These are phyloP conservation scores for Tragelaphus imberbis DNA, from an alignment of 2,113 vertebrate genomes.

Conservation along the genomic window DNA sequence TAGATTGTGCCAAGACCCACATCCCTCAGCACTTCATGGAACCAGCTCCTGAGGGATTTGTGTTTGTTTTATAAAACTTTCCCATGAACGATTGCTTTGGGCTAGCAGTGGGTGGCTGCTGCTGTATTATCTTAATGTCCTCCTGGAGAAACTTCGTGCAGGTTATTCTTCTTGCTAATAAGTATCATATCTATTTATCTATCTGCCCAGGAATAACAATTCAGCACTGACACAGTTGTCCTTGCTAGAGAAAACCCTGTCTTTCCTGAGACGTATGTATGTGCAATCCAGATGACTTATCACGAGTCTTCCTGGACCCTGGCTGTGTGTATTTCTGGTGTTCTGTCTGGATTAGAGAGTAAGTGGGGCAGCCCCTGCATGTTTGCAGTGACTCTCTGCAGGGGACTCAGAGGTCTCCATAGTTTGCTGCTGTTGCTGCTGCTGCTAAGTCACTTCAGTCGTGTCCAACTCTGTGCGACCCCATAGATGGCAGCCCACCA, in stretches of 20 bases:
- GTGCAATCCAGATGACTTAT: background rate
- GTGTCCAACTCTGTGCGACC: no score
- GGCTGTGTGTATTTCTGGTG: accelerated
- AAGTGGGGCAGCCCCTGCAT: background rate
- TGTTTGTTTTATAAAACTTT: constrained; percentile 23
- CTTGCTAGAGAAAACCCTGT: constrained; percentile 13
- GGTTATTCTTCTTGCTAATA: constrained; percentile 51
- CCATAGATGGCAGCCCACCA: no score
- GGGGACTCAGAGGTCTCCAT: background rate
- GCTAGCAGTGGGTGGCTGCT: background rate
- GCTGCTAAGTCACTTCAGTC: no score
- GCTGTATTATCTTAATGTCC: background rate
- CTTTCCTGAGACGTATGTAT: background rate
- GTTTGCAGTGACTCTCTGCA: background rate
- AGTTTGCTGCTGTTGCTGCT: no score
- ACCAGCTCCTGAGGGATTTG: background rate
- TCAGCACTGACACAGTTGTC: background rate
- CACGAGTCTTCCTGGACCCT: background rate
- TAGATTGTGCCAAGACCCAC: background rate
- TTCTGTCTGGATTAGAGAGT: background rate
- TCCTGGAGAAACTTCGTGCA: constrained; percentile 21
- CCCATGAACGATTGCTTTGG: background rate
- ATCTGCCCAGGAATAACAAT: constrained; percentile 27
- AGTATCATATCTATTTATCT: constrained; percentile 30
- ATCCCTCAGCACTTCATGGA: background rate